phyloP scores from a whole-genome alignment of 2,888 invertebrate species.

The Plebejus melissa region DNA sequence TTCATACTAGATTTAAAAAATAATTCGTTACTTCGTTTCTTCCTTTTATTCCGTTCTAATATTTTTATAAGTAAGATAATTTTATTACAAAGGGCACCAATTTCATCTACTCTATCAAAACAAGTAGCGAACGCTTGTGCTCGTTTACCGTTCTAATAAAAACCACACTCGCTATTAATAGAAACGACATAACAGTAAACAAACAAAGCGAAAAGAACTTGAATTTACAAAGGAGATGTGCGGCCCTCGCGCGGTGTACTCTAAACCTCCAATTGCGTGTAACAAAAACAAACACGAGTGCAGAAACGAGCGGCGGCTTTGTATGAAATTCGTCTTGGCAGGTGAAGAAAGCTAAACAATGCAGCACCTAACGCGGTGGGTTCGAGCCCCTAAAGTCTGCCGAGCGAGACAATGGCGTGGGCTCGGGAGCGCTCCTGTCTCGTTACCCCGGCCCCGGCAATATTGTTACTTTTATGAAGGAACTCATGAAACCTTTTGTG shows the following conservation, averaged over 20 bases:
- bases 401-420: constrained; percentile 71
- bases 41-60: no score
- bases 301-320: constrained; percentile 68
- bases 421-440: constrained; percentile 68
- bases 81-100: neutral
- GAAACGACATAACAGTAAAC: constrained; percentile 30
- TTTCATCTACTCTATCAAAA: constrained; percentile 8
- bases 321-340: constrained; percentile 69
- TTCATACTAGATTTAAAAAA: no score
- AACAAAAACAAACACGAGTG: constrained; percentile 74
- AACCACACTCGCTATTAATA: constrained; percentile 4
- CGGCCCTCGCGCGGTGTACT: constrained; percentile 57
- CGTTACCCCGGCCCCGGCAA: constrained; percentile 71
- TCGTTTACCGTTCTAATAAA: constrained; percentile 11
- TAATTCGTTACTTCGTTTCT: no score
- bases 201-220: constrained; percentile 42
- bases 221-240: constrained; percentile 66
- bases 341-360: constrained; percentile 77
- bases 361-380: constrained; percentile 59
- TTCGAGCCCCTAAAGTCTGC: constrained; percentile 69
- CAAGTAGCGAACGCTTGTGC: constrained; percentile 7
- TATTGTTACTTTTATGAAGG: constrained; percentile 76
- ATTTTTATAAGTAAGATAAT: no score
- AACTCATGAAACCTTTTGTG: constrained; percentile 64
- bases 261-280: constrained; percentile 74